These are phyloP conservation scores for Hoplodrina ambigua DNA, from an alignment of 2,888 invertebrate genomes.

Conservation along the genomic window DNA sequence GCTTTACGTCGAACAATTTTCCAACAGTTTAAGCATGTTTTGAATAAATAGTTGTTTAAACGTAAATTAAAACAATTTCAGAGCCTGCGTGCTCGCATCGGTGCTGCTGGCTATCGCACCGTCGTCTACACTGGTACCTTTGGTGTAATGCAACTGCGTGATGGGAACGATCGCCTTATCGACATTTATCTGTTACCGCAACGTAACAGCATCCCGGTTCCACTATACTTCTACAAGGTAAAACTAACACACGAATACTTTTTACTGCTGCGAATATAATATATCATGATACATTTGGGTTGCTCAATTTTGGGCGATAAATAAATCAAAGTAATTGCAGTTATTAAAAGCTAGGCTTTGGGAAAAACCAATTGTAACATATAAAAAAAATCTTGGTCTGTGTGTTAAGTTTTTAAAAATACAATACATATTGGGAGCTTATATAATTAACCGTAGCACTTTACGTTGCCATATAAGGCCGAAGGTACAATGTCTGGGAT, in stretches of 20 bases:
- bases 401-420: too few relatives aligned
- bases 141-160: slow-evolving; percentile 89
- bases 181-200: slow-evolving; percentile 82
- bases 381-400: too few relatives aligned
- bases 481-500: too few relatives aligned
- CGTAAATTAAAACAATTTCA: slow-evolving; percentile 45
- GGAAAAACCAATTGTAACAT: too few relatives aligned
- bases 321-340: too few relatives aligned
- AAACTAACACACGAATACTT: not conserved
- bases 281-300: too few relatives aligned
- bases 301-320: too few relatives aligned
- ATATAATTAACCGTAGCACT: too few relatives aligned
- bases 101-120: slow-evolving; percentile 78
- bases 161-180: slow-evolving; percentile 80
- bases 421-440: too few relatives aligned
- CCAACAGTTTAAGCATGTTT: not conserved
- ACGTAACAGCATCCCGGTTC: slow-evolving; percentile 82
- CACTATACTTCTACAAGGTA: slow-evolving; percentile 86
- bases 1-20: not conserved
- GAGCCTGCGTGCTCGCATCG: slow-evolving; percentile 82
- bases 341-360: too few relatives aligned
- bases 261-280: too few relatives aligned
- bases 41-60: not conserved
- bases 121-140: slow-evolving; percentile 91
- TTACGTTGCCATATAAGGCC: too few relatives aligned